phyloP scores from a whole-genome alignment of 2,113 vertebrate species.

The Syngnathus typhle region DNA sequence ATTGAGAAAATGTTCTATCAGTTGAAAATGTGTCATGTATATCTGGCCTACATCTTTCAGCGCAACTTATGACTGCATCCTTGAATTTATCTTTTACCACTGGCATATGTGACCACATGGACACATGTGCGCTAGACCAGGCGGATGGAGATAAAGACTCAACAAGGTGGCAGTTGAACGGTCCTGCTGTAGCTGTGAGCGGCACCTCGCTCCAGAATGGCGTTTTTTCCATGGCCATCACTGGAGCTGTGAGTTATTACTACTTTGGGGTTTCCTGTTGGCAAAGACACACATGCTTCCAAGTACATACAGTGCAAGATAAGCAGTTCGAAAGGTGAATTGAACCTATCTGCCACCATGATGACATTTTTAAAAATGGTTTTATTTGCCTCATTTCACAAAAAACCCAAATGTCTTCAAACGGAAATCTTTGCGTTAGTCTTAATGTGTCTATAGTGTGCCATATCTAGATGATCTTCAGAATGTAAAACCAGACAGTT shows the following conservation, averaged over 20 bases:
- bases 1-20: neutral
- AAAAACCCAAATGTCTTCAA: too few relatives aligned
- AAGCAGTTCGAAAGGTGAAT: too few relatives aligned
- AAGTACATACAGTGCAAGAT: slow-evolving; percentile 2
- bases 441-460: neutral
- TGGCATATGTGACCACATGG: neutral
- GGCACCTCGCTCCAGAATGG: neutral
- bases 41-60: neutral
- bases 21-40: neutral
- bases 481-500: slow-evolving; percentile 36
- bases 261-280: slow-evolving; percentile 48
- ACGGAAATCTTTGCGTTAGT: too few relatives aligned
- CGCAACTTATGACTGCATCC: slow-evolving; percentile 2
- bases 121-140: slow-evolving; percentile 1
- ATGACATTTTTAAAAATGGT: too few relatives aligned
- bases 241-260: slow-evolving; percentile 49
- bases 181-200: slow-evolving; percentile 25
- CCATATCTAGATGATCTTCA: slow-evolving; percentile 5
- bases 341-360: too few relatives aligned
- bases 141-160: slow-evolving; percentile 46
- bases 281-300: slow-evolving; percentile 23
- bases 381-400: too few relatives aligned
- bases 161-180: slow-evolving; percentile 59
- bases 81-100: slow-evolving; percentile 19
- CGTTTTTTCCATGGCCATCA: slow-evolving; percentile 36